A percentile compares a stretch with the other conserved stretches of the same genome.
Conservation (phyloP, 2,797 vertebrate species). For the Allochrocebus solatus region DNA sequence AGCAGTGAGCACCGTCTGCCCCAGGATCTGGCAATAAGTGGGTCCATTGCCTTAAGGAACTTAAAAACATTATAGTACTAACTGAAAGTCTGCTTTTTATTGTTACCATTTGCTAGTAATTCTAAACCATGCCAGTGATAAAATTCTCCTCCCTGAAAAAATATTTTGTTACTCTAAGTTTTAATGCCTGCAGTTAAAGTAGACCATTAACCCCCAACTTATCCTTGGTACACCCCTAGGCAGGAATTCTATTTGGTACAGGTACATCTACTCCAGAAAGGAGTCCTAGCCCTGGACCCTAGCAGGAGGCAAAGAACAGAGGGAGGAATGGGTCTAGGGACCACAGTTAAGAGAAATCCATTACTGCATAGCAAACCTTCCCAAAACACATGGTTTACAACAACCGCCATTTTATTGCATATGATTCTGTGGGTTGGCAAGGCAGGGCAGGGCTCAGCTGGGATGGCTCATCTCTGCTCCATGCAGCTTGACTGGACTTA, state of each 20-base stretch:
- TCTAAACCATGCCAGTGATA: not conserved
- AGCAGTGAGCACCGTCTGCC: not conserved
- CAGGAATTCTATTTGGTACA: not conserved
- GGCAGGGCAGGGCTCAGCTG: not conserved
- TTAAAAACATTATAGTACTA: not conserved
- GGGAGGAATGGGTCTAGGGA: not conserved
- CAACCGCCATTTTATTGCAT: not conserved
- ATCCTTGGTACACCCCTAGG: not conserved
- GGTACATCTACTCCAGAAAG: not conserved
- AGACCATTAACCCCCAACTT: not conserved
- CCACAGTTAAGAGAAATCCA: not conserved
- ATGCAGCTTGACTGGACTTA: not conserved
- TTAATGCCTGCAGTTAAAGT: not conserved
- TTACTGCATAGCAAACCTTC: not conserved
- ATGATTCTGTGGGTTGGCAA: not conserved
- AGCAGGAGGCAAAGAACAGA: not conserved
- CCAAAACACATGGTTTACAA: not conserved
- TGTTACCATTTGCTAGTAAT: not conserved
- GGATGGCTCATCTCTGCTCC: not conserved
- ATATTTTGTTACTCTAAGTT: not conserved
- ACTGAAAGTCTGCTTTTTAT: not conserved
- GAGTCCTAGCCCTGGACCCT: not conserved
- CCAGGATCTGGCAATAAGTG: not conserved
- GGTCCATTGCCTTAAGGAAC: not conserved
- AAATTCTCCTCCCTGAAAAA: not conserved